These are phyloP conservation scores for Anabas testudineus DNA, from an alignment of 2,797 vertebrate genomes.

Conservation along the genomic window DNA sequence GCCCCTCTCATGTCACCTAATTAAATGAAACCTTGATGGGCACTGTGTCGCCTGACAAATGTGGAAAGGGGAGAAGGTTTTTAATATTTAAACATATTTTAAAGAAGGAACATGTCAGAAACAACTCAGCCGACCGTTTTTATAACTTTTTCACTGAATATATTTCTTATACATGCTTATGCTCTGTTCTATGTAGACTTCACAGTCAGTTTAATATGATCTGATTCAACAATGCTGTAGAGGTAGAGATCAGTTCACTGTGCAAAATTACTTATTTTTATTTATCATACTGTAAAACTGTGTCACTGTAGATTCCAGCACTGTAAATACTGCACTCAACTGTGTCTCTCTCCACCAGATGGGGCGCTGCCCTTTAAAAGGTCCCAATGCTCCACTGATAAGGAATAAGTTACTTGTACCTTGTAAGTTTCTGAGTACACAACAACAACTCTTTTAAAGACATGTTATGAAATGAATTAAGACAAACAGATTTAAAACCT, in stretches of 20 bases:
- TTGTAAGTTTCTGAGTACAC: constrained; percentile 32
- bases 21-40: constrained; percentile 27
- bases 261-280: constrained; percentile 33
- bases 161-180: constrained; percentile 44
- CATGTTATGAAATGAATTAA: no score
- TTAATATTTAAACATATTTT: constrained; percentile 49
- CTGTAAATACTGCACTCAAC: constrained; percentile 47
- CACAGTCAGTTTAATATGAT: constrained; percentile 14
- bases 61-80: constrained; percentile 42
- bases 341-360: constrained; percentile 61
- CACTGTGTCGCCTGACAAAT: constrained; percentile 19
- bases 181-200: constrained; percentile 36
- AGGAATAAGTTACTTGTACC: constrained; percentile 31
- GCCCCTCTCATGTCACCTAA: constrained; percentile 34
- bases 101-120: constrained; percentile 44
- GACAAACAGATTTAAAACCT: background rate
- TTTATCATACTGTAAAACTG: constrained; percentile 53
- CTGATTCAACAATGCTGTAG: constrained; percentile 23
- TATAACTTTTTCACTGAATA: constrained; percentile 48
- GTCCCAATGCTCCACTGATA: background rate
- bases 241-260: constrained; percentile 41
- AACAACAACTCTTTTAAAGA: no score
- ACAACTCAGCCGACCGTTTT: constrained; percentile 48
- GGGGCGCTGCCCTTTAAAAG: constrained; percentile 51
- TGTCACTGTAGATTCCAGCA: constrained; percentile 57